These are phyloP conservation scores for Carapus acus DNA, from an alignment of 2,797 vertebrate species.

Conservation along the genomic window DNA sequence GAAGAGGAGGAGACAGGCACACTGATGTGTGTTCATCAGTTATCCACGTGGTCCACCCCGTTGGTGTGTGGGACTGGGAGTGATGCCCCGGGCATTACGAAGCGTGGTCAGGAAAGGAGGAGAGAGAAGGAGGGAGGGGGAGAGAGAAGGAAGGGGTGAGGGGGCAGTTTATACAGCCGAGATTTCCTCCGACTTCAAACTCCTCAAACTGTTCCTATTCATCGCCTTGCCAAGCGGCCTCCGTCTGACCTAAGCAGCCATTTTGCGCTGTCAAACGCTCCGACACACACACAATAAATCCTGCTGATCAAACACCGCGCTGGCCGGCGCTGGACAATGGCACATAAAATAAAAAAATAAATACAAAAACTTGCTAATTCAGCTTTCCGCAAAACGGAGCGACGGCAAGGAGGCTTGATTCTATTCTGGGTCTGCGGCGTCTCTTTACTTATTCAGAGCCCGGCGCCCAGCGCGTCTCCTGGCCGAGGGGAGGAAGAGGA, in stretches of 20 bases:
- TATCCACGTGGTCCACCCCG: conserved; percentile 40
- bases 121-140: conserved; percentile 49
- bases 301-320: conserved; percentile 24
- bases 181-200: conserved; percentile 28
- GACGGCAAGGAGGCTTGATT: conserved; percentile 12
- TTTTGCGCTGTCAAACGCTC: conserved; percentile 25
- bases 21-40: conserved; percentile 46
- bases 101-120: conserved; percentile 42
- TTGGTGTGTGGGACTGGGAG: conserved; percentile 54
- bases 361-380: not conserved
- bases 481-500: conserved; percentile 36
- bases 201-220: not conserved
- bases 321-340: conserved; percentile 12
- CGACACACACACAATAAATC: conserved; percentile 29
- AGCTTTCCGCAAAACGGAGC: conserved; percentile 14
- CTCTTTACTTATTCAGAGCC: conserved; percentile 48
- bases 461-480: conserved; percentile 25
- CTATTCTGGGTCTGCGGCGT: conserved; percentile 18
- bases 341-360: too few relatives aligned
- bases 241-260: conserved; percentile 8
- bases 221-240: conserved; percentile 15
- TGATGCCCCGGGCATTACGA: conserved; percentile 46
- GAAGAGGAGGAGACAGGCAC: conserved; percentile 16
- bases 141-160: conserved; percentile 2
- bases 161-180: conserved; percentile 9